A percentile compares a stretch with the other conserved stretches of the same genome.
Conservation (phyloP, 2,888 invertebrate species). For the Cosmia pyralina region DNA sequence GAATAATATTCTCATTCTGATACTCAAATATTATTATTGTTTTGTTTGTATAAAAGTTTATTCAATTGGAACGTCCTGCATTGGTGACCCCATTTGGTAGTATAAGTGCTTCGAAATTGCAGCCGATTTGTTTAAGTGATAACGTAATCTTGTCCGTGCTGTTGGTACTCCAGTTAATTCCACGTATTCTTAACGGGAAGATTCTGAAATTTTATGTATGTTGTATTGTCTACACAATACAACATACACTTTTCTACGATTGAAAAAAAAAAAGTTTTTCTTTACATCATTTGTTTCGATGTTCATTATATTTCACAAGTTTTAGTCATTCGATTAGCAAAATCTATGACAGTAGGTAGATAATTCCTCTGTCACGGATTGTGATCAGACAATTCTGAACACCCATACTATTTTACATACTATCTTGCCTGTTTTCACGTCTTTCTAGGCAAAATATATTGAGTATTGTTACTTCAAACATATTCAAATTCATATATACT, state of each 20-base stretch:
- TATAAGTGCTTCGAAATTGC: slow-evolving; percentile 33
- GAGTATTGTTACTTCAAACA: slow-evolving; percentile 15
- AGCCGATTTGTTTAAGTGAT: slow-evolving; percentile 30
- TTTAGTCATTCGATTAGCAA: background rate
- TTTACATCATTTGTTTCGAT: background rate
- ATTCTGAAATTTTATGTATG: slow-evolving; percentile 3
- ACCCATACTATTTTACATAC: background rate
- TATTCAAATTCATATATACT: slow-evolving; percentile 9
- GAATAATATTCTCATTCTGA: slow-evolving; percentile 14
- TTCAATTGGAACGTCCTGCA: slow-evolving; percentile 17
- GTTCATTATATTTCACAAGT: background rate
- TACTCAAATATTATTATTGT: slow-evolving; percentile 11
- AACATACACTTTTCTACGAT: too few relatives aligned
- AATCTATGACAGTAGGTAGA: background rate
- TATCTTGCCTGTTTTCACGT: background rate
- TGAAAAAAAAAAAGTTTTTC: background rate
- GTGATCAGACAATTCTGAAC: background rate
- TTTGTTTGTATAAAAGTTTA: slow-evolving; percentile 1
- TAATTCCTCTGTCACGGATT: background rate
- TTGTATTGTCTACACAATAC: too few relatives aligned
- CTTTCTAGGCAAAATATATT: slow-evolving; percentile 1
- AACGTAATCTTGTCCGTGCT: slow-evolving; percentile 33
- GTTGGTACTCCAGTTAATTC: slow-evolving; percentile 31
- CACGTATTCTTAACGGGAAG: slow-evolving; percentile 13
- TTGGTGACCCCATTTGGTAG: slow-evolving; percentile 23